Evolutionary conservation across 1,140 invertebrate genomes (phyloP), one percentile per base, ranked within the genome.

Genomic region (Pararge aegeria): DNA sequence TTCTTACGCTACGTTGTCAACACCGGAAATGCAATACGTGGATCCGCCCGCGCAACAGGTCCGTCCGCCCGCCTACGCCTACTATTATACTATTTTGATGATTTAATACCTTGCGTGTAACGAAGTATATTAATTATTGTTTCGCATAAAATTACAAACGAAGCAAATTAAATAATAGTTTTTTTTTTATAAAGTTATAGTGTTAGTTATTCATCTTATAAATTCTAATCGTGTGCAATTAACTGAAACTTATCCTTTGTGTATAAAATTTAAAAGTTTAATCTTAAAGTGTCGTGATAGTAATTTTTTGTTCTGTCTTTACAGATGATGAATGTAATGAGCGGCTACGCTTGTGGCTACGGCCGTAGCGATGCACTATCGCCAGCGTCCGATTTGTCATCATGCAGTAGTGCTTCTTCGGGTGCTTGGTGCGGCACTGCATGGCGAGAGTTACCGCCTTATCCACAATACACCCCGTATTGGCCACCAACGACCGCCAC

Each of bases 41-140:
- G 84, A 89, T 72, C 81, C 83, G 76, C 82, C 86, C 75, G 80
- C 82, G 59, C 83, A 83, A 83, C 85, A 89, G 86, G 86, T 89
- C 71, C 70, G 81, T 83, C 74, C 76, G 75, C 74, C 78, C 82
- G 72, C 75, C 68, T 72, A 73, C 73, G 54, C 66, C 63, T 70
- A 46, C 44, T 16, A 20, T 46, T 64, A 55, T 55, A 54, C 55
- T 57, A 63, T 66, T 42, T 42, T 42, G 38, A 46, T 46, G 10
- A 4, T 46, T 46, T 21, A 46, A 21, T 12, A n/a, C n/a, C 44
- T 9, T 46, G 10, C 6, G 21, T 44, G 34, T 38, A n/a, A n/a
- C n/a, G n/a, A n/a, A n/a, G n/a, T n/a, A n/a, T n/a, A n/a, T n/a
- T n/a, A n/a, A n/a, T n/a, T n/a, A n/a, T n/a, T n/a, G n/a, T n/a